Evolutionary conservation across 2,888 invertebrate genomes (phyloP), one percentile per base, ranked within the genome.

Genomic region (Lepas anatifera): DNA sequence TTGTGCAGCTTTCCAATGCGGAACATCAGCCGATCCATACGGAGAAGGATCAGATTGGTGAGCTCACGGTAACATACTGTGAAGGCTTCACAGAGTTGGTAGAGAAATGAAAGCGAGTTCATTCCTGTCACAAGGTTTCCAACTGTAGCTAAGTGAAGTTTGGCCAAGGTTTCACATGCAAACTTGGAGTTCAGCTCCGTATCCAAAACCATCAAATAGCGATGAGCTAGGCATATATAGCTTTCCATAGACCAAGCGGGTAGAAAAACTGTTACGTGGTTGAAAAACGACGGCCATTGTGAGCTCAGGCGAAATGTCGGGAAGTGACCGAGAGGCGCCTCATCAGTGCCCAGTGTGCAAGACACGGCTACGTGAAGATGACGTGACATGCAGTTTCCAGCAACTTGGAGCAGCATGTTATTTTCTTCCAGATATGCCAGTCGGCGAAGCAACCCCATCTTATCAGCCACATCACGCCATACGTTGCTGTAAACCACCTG

Each of bases 1-100:
- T 7, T 35, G 13, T 58, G 32, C 35, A 58, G 35, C 2, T 58
- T 8, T 8, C 35, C 6, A 0, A 58, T 16, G 22, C 22, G 35
- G 7, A 18, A 8, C 35, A 18, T 25, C 22, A 35, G 2, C 22
- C 6, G 35, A 25, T 35, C 35, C 35, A 58, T 32, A 4, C 8
- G 11, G 7, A 7, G 0, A 11, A 10, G 2, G 2, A 58, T 22
- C 22, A 22, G 22, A 2, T 18, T 10, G 22, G 10, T 16, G 16
- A 58, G 16, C 18, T 10, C 7, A 22, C 1, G 16, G 35, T 25
- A 58, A 10, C 22, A 35, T 16, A n/a, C 22, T 16, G 8, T 35
- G 35, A 58, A 58, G 22, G 58, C 58, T 25, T 58, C 58, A 35
- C 58, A 58, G 22, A 58, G 22, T 35, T 58, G 58, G 58, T 58